Conservation (phyloP, 2,888 invertebrate genomes). For the Mesorhabditis spiculigera region DNA sequence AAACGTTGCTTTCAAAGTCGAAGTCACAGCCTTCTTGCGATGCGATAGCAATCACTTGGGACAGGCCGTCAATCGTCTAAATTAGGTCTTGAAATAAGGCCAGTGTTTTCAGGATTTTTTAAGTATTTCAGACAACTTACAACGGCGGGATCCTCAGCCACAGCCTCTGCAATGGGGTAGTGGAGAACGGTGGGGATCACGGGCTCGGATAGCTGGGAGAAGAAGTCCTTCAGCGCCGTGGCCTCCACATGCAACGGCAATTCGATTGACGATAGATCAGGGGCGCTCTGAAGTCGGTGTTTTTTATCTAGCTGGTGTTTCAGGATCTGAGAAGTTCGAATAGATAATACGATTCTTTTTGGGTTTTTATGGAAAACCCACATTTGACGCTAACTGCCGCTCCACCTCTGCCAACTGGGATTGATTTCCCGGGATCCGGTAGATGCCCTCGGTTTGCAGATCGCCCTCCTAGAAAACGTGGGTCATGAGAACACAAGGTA, state of each 20-base stretch:
- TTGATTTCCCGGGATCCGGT: constrained; percentile 90
- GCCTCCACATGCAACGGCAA: constrained; percentile 95
- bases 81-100: constrained; percentile 76
- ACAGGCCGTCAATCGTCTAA: constrained; percentile 86
- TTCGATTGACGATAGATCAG: constrained; percentile 79
- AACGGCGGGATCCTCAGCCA: constrained; percentile 8
- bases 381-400: constrained; percentile 86
- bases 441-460: constrained; percentile 87
- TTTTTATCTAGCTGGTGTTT: constrained; percentile 58
- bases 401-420: constrained; percentile 79
- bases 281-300: constrained; percentile 69
- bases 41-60: constrained; percentile 83
- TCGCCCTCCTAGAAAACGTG: constrained; percentile 64
- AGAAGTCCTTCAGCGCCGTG: constrained; percentile 92
- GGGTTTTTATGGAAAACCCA: neutral
- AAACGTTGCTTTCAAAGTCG: too few species aligned
- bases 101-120: constrained; percentile 68
- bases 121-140: neutral
- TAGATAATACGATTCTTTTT: too few species aligned
- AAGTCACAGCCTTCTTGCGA: constrained; percentile 7
- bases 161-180: constrained; percentile 71
- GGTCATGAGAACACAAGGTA: constrained; percentile 52
- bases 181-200: constrained; percentile 83
- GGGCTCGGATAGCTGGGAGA: constrained; percentile 86
- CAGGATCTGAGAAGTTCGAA: too few species aligned